Conservation (phyloP, 2,797 vertebrate genomes). For the Pitangus sulphuratus region DNA sequence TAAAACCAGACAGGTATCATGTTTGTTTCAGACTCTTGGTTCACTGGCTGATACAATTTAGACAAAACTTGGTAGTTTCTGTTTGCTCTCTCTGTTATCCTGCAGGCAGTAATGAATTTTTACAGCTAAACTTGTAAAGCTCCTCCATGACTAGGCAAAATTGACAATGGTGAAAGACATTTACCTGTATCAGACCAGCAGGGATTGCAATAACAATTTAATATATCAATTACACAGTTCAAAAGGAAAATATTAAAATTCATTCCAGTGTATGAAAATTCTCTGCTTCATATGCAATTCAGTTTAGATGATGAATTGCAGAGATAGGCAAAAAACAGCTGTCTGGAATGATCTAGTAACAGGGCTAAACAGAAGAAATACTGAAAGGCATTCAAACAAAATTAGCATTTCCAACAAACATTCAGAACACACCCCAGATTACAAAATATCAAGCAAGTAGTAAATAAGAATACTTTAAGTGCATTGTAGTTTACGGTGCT, state of each 20-base stretch:
- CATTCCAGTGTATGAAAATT: background rate
- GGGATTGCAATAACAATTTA: background rate
- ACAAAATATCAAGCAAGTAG: constrained; percentile 17
- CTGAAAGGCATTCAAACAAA: constrained; percentile 42
- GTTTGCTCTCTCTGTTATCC: background rate
- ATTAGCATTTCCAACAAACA: constrained; percentile 17
- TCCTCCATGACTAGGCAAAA: background rate
- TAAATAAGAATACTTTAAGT: background rate
- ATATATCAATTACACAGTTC: constrained; percentile 12
- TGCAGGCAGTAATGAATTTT: constrained; percentile 27
- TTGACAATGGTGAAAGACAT: background rate
- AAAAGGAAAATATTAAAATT: constrained; percentile 47
- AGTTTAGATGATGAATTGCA: constrained; percentile 55
- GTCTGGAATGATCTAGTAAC: constrained; percentile 38
- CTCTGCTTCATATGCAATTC: constrained; percentile 3
- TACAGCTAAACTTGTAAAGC: constrained; percentile 11
- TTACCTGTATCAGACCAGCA: constrained; percentile 48
- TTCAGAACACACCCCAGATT: background rate
- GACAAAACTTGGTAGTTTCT: constrained; percentile 18
- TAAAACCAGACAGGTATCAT: background rate
- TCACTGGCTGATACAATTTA: background rate
- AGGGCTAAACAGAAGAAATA: constrained; percentile 52
- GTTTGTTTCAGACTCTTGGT: background rate
- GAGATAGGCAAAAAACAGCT: constrained; percentile 32
- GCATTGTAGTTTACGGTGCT: background rate